A percentile compares a stretch with the other conserved stretches of the same genome.
Conservation (phyloP, 1,140 invertebrate genomes). For the Aleiodes sp. region DNA sequence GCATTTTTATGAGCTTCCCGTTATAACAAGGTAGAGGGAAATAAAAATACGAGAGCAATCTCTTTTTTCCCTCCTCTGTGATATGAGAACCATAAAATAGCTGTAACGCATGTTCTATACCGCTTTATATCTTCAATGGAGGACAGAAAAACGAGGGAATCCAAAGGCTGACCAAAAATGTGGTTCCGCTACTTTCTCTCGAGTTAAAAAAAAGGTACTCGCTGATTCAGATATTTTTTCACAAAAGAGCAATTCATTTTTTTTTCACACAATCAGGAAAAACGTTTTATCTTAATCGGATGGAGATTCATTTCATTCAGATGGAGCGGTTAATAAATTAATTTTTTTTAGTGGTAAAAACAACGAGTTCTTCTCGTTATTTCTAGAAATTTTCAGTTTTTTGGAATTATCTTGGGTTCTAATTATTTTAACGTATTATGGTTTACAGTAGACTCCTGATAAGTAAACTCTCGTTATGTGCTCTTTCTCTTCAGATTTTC, state of each 20-base stretch:
- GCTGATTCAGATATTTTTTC: background rate
- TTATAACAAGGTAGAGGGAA: background rate
- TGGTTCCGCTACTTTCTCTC: background rate
- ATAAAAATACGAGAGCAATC: background rate
- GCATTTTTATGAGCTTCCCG: constrained; percentile 4
- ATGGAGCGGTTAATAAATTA: too few relatives aligned
- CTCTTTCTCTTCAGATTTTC: too few relatives aligned
- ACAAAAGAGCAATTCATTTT: background rate
- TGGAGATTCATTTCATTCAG: too few relatives aligned
- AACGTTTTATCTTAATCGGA: too few relatives aligned
- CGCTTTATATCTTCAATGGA: background rate
- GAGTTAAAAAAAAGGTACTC: background rate
- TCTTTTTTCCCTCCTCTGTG: background rate
- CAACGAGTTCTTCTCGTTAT: too few relatives aligned
- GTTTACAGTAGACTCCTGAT: too few relatives aligned
- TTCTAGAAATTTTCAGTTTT: too few relatives aligned
- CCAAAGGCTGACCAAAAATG: background rate
- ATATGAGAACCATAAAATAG: background rate
- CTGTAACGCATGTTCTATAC: background rate
- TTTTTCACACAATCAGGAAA: too few relatives aligned
- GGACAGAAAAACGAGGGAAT: background rate
- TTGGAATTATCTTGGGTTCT: too few relatives aligned
- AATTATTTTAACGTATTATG: too few relatives aligned
- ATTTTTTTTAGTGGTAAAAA: too few relatives aligned
- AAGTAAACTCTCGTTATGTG: too few relatives aligned